Percentiles rank a stretch among this genome's conserved stretches.
phyloP scores from a whole-genome alignment of 2,113 vertebrate genomes.

The Sturnira hondurensis region DNA sequence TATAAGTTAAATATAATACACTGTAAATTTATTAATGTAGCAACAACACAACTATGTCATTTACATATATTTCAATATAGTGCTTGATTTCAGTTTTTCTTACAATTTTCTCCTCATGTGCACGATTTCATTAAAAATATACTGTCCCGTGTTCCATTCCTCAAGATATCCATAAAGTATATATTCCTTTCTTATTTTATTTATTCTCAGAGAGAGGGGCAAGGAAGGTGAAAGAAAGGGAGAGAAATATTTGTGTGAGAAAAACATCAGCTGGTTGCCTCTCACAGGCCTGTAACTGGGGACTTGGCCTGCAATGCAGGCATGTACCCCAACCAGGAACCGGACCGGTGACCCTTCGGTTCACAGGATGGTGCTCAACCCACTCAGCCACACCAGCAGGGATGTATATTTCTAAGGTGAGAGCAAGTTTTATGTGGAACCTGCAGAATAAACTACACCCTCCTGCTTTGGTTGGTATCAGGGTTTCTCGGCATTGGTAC shows the following conservation, averaged over 20 bases:
- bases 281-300: no score
- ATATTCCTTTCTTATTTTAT: background rate
- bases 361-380: no score
- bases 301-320: no score
- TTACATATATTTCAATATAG: background rate
- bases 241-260: no score
- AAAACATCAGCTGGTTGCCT: no score
- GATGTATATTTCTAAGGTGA: background rate
- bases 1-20: background rate
- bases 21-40: background rate
- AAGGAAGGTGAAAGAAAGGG: no score
- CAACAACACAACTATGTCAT: background rate
- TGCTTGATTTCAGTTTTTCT: background rate
- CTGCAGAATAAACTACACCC: background rate
- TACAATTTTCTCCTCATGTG: background rate
- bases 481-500: background rate
- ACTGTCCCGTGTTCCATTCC: background rate
- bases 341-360: no score
- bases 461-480: background rate
- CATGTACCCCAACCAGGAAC: no score
- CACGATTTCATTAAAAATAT: background rate
- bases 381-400: no score
- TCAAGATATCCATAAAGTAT: background rate
- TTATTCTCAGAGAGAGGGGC: no score
- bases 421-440: background rate